Evolutionary conservation across 2,113 vertebrate species (phyloP).

Genomic region (Ptilonorhynchus violaceus): DNA sequence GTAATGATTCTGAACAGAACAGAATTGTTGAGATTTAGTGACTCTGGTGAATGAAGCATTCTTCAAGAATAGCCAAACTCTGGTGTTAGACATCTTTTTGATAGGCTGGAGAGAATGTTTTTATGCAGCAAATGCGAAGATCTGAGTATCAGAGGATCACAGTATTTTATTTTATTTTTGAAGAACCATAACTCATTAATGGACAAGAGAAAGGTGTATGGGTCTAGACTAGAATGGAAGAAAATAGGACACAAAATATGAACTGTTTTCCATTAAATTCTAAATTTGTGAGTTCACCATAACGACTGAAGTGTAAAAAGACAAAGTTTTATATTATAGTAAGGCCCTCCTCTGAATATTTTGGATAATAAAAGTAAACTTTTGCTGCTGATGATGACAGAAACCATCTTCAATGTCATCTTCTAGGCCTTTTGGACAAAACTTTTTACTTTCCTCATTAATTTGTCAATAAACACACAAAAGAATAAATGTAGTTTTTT

Average conservation of each 20-base stretch:
- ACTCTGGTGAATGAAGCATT: not conserved
- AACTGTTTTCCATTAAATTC: not conserved
- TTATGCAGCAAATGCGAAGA: not conserved
- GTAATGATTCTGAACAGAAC: not conserved
- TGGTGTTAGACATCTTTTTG: not conserved
- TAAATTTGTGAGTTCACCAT: not conserved
- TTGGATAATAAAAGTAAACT: not conserved
- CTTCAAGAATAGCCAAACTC: not conserved
- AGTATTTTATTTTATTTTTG: not conserved
- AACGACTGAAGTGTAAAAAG: not conserved
- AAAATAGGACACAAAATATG: not conserved
- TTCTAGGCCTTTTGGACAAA: not conserved
- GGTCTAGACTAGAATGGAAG: not conserved
- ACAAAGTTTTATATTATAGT: not conserved
- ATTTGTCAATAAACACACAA: not conserved
- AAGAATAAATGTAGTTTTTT: not conserved
- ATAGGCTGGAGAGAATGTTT: not conserved
- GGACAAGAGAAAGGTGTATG: not conserved
- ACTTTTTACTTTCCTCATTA: not conserved
- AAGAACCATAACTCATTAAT: not conserved
- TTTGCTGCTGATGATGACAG: not conserved
- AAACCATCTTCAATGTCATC: not conserved
- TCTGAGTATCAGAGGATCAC: not conserved
- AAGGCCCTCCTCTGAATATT: not conserved
- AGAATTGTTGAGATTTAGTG: not conserved